phyloP scores from a whole-genome alignment of 2,888 invertebrate genomes.

The Chrysomela aeneicollis region DNA sequence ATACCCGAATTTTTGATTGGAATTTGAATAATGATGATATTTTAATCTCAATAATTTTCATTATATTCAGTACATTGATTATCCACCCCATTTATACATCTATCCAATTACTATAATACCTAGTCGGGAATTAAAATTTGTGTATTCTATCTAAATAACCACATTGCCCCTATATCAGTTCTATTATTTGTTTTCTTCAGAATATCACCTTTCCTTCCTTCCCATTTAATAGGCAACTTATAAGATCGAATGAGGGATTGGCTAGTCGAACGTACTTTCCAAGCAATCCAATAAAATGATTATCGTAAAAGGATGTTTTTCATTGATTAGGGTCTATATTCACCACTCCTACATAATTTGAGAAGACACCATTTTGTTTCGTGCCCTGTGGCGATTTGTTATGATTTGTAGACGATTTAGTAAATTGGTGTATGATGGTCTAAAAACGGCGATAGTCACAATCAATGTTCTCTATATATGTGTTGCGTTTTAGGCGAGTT shows the following conservation, averaged over 20 bases:
- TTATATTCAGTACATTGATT: no score
- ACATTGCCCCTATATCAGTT: no score
- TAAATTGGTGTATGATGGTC: background rate
- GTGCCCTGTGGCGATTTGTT: conserved; percentile 6
- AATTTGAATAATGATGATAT: no score
- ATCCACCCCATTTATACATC: no score
- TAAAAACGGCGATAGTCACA: no score
- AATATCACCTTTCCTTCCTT: conserved; percentile 18
- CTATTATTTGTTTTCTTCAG: background rate
- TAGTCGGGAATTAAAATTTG: no score
- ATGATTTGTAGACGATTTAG: background rate
- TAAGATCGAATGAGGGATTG: conserved; percentile 23
- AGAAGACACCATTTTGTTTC: conserved; percentile 34
- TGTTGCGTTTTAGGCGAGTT: no score
- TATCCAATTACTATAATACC: no score
- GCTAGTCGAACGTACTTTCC: conserved; percentile 28
- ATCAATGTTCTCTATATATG: no score
- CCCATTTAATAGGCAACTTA: conserved; percentile 27
- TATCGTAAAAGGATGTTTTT: conserved; percentile 13
- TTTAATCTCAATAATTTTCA: no score
- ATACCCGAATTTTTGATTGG: no score
- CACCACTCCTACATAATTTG: conserved; percentile 35
- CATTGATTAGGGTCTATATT: background rate
- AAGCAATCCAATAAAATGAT: conserved; percentile 35
- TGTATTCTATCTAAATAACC: no score